Percentiles rank a stretch among this genome's conserved stretches.
Conservation (phyloP, 1,140 invertebrate species). For the Aphaenogaster ashmeadi region DNA sequence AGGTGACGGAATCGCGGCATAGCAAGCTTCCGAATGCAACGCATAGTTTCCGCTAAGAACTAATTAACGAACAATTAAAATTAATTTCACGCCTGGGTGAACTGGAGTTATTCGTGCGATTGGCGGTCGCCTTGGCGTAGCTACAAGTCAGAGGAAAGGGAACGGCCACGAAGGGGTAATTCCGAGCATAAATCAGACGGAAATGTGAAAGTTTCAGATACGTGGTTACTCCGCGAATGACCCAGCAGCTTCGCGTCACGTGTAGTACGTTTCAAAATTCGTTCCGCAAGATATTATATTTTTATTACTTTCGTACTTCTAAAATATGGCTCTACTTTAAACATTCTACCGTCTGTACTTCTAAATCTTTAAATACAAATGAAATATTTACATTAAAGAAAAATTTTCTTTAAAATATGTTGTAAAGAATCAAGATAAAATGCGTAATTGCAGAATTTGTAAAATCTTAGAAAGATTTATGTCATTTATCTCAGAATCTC, state of each 20-base stretch:
- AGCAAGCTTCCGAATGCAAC: conserved; percentile 16
- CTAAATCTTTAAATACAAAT: conserved; percentile 19
- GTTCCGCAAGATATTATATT: conserved; percentile 24
- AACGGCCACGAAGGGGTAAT: conserved; percentile 46
- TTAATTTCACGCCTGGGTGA: conserved; percentile 76
- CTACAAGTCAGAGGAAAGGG: conserved; percentile 40
- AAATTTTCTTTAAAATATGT: neutral
- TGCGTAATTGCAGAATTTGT: too few relatives aligned
- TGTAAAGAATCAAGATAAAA: neutral
- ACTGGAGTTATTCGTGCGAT: conserved; percentile 74
- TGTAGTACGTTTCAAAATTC: conserved; percentile 37
- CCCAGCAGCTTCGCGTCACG: conserved; percentile 14
- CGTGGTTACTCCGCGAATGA: conserved; percentile 48
- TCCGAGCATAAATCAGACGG: conserved; percentile 67
- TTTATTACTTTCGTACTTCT: neutral
- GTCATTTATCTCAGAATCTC: neutral
- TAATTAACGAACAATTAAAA: conserved; percentile 81
- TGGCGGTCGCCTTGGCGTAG: conserved; percentile 40
- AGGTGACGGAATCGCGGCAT: conserved; percentile 25
- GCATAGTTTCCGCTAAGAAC: conserved; percentile 73
- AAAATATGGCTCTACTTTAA: conserved; percentile 8
- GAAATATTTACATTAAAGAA: neutral
- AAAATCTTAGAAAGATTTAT: neutral
- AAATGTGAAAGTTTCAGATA: conserved; percentile 65
- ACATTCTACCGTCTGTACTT: neutral